Percentiles rank a stretch among this genome's conserved stretches.
phyloP scores from a whole-genome alignment of 2,888 invertebrate species.

The Sarcophaga subvicina region DNA sequence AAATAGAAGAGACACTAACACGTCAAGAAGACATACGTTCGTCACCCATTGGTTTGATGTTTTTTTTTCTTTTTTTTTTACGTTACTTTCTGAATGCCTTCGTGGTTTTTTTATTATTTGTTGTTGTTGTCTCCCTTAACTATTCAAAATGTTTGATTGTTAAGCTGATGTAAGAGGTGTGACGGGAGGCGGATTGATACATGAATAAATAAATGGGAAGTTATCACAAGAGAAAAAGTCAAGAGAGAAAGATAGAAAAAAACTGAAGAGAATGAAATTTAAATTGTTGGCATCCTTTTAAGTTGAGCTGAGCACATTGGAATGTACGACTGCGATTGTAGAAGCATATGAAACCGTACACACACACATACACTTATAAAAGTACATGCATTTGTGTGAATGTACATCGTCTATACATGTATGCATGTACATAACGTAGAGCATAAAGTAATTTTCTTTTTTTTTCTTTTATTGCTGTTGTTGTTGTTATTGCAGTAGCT shows the following conservation, averaged over 20 bases:
- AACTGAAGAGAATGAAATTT: slow-evolving; percentile 36
- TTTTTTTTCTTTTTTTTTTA: background rate
- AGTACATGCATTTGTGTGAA: background rate
- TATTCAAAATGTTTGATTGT: background rate
- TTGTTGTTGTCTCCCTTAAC: background rate
- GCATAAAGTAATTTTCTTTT: background rate
- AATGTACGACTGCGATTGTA: slow-evolving; percentile 20
- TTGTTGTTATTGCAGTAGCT: slow-evolving; percentile 14
- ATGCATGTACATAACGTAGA: background rate
- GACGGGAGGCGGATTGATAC: slow-evolving; percentile 1
- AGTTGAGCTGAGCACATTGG: slow-evolving; percentile 15
- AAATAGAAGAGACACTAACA: slow-evolving; percentile 32
- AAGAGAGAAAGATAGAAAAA: background rate
- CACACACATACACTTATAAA: background rate
- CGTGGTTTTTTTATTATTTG: background rate
- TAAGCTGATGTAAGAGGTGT: slow-evolving; percentile 2
- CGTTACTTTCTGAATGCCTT: background rate
- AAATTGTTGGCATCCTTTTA: slow-evolving; percentile 56
- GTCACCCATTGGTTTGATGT: slow-evolving; percentile 36
- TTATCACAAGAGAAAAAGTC: background rate
- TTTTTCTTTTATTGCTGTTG: background rate
- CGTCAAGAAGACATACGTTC: slow-evolving; percentile 39
- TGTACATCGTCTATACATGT: too few relatives aligned
- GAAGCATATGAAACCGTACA: background rate
- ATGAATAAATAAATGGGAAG: slow-evolving; percentile 11